Conservation (phyloP, 1,140 invertebrate genomes). For the Papilio polyxenes region DNA sequence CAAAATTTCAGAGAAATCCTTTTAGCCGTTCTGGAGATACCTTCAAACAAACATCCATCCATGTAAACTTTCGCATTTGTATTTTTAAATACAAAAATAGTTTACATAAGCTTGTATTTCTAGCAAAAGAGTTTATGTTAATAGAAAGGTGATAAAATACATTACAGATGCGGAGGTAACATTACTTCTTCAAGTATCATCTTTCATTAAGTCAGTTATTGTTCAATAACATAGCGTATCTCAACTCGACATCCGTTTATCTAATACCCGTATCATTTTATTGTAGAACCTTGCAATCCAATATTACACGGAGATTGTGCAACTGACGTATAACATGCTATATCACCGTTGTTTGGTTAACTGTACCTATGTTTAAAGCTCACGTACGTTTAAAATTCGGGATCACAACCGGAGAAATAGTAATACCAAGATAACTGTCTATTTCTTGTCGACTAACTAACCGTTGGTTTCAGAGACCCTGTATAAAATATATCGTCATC, state of each 20-base stretch:
- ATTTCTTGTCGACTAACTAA: constrained; percentile 15
- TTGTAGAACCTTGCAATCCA: constrained; percentile 12
- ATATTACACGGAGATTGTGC: constrained; percentile 22
- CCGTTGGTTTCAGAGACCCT: too few relatives aligned
- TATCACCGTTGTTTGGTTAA: constrained; percentile 49
- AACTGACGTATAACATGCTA: constrained; percentile 35
- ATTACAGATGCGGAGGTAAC: not conserved
- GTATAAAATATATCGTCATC: too few relatives aligned
- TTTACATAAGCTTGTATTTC: too few relatives aligned
- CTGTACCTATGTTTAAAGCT: constrained; percentile 38
- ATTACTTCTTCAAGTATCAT: not conserved
- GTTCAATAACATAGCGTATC: constrained; percentile 20
- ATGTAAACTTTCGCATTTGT: too few relatives aligned
- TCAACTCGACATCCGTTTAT: constrained; percentile 21
- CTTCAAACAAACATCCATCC: too few relatives aligned
- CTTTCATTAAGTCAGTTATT: constrained; percentile 9
- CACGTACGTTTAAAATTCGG: constrained; percentile 41
- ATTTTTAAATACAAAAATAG: too few relatives aligned
- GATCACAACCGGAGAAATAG: constrained; percentile 46
- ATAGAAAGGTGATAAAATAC: too few relatives aligned
- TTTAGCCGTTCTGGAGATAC: too few relatives aligned
- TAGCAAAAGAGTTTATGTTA: too few relatives aligned
- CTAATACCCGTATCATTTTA: constrained; percentile 26
- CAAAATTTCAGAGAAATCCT: too few relatives aligned
- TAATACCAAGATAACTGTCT: constrained; percentile 47